Evolutionary conservation across 2,113 vertebrate species (phyloP), one percentile per base, ranked within the genome.

Genomic region (Ailuropoda melanoleuca): DNA sequence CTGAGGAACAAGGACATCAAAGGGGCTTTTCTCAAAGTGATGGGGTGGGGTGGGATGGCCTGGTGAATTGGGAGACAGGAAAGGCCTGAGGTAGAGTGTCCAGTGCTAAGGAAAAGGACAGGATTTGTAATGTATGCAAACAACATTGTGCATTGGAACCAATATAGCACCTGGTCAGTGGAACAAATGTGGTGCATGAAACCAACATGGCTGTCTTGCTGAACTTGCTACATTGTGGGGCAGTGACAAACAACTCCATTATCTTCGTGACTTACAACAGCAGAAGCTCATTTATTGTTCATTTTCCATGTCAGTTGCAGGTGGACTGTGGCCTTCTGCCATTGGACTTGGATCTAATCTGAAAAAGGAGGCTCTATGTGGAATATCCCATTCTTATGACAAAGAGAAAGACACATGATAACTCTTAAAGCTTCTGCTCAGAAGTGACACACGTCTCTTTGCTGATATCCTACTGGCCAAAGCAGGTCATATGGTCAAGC

Each of bases 1-100:
- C 70, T 97, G n/a, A 95, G 96, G 9, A 98, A 96, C 18, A 90
- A 97, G 18, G 96, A 97, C 37, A 96, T 96, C 8, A 97, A 96
- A 46, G 43, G 4, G 3, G 94, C 94, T 55, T 88, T 98, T 90
- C 39, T 97, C 29, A 97, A 96, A 56, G 50, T 95, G 31, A 78
- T 90, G 18, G 56, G 88, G 1, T 1, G 15, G 37, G 3, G 53
- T n/a, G 93, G 64, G 8, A 7, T 62, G 4, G 15, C 10, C 24
- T 58, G 1, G n/a, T 96, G 48, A 97, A 34, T 4, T 19, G 14
- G 48, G 3, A 88, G 6, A 9, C 8, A 58, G 26, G 17, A 26
- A 2, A 26, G 48, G 14, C n/a, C 11, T 23, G 7, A 3, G 13
- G 17, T 24, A n/a, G 23, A 70, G 26, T 56, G 1, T 68, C 10